Base-by-base conservation (phyloP, 2,888 invertebrate species). In the Lepidonotus clava region DNA sequence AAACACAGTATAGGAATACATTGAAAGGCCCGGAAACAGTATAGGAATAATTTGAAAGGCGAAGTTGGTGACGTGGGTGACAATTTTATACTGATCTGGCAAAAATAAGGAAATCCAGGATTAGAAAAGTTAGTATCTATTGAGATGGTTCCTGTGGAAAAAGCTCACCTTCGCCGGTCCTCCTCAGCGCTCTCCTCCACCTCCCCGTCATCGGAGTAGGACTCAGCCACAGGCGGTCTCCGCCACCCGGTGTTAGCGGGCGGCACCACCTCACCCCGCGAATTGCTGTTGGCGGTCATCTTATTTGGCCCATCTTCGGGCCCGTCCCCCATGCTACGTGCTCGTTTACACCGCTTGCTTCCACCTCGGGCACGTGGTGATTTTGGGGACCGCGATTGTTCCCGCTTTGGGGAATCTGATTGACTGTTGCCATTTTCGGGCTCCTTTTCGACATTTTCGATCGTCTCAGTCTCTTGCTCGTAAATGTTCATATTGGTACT, bases 381-480 rank as follows among this genome's bases (percentile, higher is more conserved):
- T 32, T 83, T 61, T 18, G 84, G 71, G 34, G 86, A 86, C 34
- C 51, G 28, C 5, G 84, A 76, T 6, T 83, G 76, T 28, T 61
- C 61, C 46, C 46, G 41, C 34, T 67, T 67, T 51, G 67, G 67
- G 51, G 87, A 88, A 34, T 88, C 85, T 38, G 86, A 84, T 80
- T 86, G 86, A 67, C 88, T 87, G 84, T 86, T 83, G 86, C 83
- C 80, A 53, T 87, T 86, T 83, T 85, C 86, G 36, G 61, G 41
- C 38, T 86, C 86, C 71, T 86, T 86, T 46, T 51, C 41, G 51
- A 80, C 80, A 86, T 86, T 86, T 56, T 86, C 80, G 11, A 51
- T 77, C 8, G 46, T 71, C 28, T 53, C 77, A 38, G 53, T 77
- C 38, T 76, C 24, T 53, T 41, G 36, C 14, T 83, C 36, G 56